Evolutionary conservation across 2,113 vertebrate genomes (phyloP).

Genomic region (Anarhynchus alexandrinus): DNA sequence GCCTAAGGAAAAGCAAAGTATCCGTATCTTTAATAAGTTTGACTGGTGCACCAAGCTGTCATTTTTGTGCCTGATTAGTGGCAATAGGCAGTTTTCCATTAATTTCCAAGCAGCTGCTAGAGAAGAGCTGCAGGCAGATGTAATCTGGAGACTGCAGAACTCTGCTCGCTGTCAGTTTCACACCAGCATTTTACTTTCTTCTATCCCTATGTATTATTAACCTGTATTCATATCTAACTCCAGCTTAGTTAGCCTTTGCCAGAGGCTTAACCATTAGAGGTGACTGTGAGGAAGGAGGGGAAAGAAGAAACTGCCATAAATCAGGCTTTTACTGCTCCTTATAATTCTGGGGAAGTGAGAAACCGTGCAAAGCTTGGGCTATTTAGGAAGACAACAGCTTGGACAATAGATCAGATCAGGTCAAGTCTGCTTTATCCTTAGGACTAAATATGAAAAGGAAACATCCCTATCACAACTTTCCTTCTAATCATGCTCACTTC

Average conservation of each 20-base stretch:
- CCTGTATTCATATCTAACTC: conserved; percentile 68
- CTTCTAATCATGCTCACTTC: neutral
- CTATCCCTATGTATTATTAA: conserved; percentile 68
- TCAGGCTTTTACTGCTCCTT: neutral
- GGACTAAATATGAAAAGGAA: neutral
- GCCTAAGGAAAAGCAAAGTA: conserved; percentile 12
- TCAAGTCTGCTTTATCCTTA: neutral
- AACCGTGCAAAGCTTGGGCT: neutral
- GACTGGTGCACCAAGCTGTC: neutral
- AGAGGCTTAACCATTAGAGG: conserved; percentile 45
- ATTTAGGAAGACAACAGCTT: neutral
- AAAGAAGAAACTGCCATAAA: neutral
- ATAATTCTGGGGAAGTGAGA: neutral
- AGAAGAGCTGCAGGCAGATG: conserved; percentile 17
- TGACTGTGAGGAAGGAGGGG: neutral
- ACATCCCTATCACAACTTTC: neutral
- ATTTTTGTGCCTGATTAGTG: neutral
- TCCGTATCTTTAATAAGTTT: neutral
- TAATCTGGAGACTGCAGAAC: conserved; percentile 9
- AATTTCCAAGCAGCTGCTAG: conserved; percentile 36
- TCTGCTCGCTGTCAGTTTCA: conserved; percentile 21
- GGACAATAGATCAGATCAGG: neutral
- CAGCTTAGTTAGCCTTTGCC: conserved; percentile 29
- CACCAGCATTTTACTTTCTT: conserved; percentile 19
- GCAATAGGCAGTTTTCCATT: conserved; percentile 9